Evolutionary conservation across 2,797 vertebrate species (phyloP), one percentile per base, ranked within the genome.

Genomic region (Etheostoma perlongum): DNA sequence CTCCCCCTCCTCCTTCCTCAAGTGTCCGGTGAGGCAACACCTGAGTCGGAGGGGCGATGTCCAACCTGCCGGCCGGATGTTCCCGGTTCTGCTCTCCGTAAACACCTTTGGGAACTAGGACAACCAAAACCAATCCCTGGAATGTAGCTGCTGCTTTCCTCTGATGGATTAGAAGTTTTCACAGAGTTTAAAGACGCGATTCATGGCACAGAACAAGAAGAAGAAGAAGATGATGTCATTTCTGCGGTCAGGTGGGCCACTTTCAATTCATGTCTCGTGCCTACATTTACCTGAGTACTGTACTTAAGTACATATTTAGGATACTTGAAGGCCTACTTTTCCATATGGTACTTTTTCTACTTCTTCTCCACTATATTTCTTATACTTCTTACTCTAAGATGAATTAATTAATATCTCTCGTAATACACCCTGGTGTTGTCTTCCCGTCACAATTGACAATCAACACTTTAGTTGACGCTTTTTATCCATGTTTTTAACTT

Each of bases 171-270:
- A 33, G 15, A 21, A 2, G 10, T 30, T 21, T 6, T 14, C 2
- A 16, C 9, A 19, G 19, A 48, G 47, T 49, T 51, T 52, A 57
- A 36, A 51, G 48, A 52, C 18, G 44, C 13, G 3, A 5, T 1
- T 57, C 21, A 27, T 25, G 47, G 8, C 19, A 0, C 55, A 13
- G 23, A 62, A 27, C 36, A 72, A 14, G 62, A 62, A 27, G 65
- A 72, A 15, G 54, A 72, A 19, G 53, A 70, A 60, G 64, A 66
- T 88, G 67, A 79, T 89, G 7, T 76, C 83, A 4, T 88, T 83
- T 40, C 79, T 78, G 67, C 59, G 72, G 0, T 7, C 85, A 86
- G 90, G 92, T 93, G 75, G 89, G 86, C 33, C 19, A 7, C 4
- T 23, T 12, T 19, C 2, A 2, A 46, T 25, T 18, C 7, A 47